Evolutionary conservation across 2,113 vertebrate species (phyloP).

Genomic region (Chaetodon trifascialis): DNA sequence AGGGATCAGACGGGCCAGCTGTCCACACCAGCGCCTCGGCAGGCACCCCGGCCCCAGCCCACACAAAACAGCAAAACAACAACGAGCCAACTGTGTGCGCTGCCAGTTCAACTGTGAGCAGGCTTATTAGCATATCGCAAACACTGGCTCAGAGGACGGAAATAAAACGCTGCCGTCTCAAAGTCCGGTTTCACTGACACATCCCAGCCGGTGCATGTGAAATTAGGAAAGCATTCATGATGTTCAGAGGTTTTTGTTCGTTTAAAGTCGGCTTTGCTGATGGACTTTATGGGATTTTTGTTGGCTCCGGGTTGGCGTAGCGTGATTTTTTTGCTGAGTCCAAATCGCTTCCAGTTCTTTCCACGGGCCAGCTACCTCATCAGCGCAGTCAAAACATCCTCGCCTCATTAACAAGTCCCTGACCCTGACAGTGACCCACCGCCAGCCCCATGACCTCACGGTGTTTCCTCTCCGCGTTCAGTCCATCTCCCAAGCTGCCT

Average conservation of each 20-base stretch:
- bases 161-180: constrained; percentile 1
- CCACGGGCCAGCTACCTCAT: constrained; percentile 12
- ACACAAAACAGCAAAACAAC: constrained; percentile 75
- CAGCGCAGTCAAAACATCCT: constrained; percentile 30
- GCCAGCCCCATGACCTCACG: constrained; percentile 47
- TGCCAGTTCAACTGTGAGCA: constrained; percentile 79
- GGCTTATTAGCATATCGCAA: constrained; percentile 80
- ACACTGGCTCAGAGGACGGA: neutral
- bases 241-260: neutral
- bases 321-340: neutral
- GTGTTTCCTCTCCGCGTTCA: constrained; percentile 48
- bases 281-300: neutral
- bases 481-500: constrained; percentile 16
- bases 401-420: constrained; percentile 42
- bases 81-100: constrained; percentile 60
- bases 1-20: constrained; percentile 96
- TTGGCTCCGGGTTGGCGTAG: neutral
- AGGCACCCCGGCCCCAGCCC: constrained; percentile 58
- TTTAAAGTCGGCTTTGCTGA: neutral
- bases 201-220: constrained; percentile 1
- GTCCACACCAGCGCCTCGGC: constrained; percentile 86
- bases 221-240: neutral
- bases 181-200: constrained; percentile 1
- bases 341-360: constrained; percentile 6
- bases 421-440: constrained; percentile 55